Base-by-base conservation (phyloP, 2,888 invertebrate genomes). In the Leptopilina drosophilae region DNA sequence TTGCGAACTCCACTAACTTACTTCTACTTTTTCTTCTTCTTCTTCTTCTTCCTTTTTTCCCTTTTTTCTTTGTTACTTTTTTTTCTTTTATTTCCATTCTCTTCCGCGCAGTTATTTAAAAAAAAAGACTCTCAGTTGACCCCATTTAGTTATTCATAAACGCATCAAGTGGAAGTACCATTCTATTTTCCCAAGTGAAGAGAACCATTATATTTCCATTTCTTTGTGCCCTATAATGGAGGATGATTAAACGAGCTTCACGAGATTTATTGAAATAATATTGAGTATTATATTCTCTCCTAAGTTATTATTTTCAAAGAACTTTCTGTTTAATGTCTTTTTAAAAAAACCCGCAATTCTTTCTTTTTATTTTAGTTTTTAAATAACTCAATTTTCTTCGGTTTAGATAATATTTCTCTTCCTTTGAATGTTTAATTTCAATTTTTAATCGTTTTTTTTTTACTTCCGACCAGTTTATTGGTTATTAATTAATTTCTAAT, bases 141-240 rank as follows among this genome's bases (percentile, higher is more conserved):
- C 69, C 56, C 56, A 73, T 73, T 73, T 33, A 73, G 6, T 56
- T 73, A 73, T 56, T 56, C 73, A 56, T 73, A 73, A 73, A 73
- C 5, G 73, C 56, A 73, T 73, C 56, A 73, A 73, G 53, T 5
- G n/a, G n/a, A 56, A 26, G 56, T 56, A 53, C n/a, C 33, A 14
- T 64, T 53, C n/a, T 49, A 62, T 33, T 40, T 11, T 73, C 56
- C 33, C 73, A 73, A 14, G 33, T 56, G 53, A 33, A 56, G 56
- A 40, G 33, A n/a, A 33, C 56, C 14, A n/a, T 73, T 56, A 14
- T 33, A 33, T 15, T 26, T 73, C 2, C n/a, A 53, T 53, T 69
- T 20, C 62, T 62, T 62, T 62, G 62, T 62, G 62, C 14, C 6
- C 9, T 64, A 64, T 33, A 64, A 64, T 64, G 33, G 64, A 9